These are phyloP conservation scores for Sebastes kiyomatsui DNA, from an alignment of 2,797 vertebrate genomes.

Conservation along the genomic window DNA sequence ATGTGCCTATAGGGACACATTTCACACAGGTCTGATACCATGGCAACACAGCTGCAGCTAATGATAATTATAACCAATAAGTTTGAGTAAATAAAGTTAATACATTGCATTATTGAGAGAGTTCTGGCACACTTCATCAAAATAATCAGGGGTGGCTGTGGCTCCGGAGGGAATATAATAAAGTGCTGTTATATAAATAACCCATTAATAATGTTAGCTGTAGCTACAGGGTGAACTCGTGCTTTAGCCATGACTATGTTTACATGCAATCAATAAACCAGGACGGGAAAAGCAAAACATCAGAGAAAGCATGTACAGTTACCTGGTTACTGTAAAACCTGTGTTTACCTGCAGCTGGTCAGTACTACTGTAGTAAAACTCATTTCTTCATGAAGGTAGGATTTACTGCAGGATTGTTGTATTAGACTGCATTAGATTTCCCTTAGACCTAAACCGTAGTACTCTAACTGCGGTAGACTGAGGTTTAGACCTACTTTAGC, in stretches of 20 bases:
- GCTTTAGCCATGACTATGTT: neutral
- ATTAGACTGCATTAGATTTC: no score
- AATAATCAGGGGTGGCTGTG: neutral
- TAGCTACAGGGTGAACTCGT: neutral
- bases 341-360: neutral
- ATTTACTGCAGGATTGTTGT: neutral
- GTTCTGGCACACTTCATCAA: neutral
- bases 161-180: neutral
- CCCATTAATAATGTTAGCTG: neutral
- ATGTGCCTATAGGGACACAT: neutral
- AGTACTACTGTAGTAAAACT: neutral
- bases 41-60: constrained; percentile 7
- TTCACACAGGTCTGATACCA: neutral
- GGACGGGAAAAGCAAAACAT: neutral
- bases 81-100: neutral
- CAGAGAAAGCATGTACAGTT: neutral
- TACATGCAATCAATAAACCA: neutral
- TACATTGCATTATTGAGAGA: neutral
- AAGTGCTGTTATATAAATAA: neutral
- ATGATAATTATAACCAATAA: neutral
- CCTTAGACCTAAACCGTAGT: neutral
- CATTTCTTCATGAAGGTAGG: neutral
- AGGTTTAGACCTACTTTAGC: neutral
- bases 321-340: neutral
- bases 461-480: neutral